Conservation (phyloP, 2,888 invertebrate genomes). For the Syritta pipiens region DNA sequence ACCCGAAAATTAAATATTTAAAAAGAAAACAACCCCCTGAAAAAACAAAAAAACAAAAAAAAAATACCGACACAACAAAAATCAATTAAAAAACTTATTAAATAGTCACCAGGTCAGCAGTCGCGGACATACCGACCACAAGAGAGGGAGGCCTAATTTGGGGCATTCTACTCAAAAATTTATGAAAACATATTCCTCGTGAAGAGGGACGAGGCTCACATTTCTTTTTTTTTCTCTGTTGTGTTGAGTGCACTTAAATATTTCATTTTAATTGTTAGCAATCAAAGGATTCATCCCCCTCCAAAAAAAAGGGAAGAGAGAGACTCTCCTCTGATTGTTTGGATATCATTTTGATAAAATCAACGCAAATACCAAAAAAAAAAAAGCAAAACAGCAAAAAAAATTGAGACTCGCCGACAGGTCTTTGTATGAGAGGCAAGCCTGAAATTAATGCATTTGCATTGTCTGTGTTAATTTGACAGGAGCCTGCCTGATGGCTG, state of each 20-base stretch:
- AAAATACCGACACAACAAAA: constrained; percentile 18
- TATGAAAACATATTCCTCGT: constrained; percentile 41
- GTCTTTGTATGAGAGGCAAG: constrained; percentile 26
- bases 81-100: constrained; percentile 49
- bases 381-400: background rate
- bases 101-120: constrained; percentile 52
- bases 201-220: no score
- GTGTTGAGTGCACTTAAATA: constrained; percentile 50
- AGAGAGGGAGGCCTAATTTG: constrained; percentile 25
- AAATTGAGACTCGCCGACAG: background rate
- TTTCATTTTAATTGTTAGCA: constrained; percentile 68
- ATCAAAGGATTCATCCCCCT: constrained; percentile 50
- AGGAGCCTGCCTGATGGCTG: constrained; percentile 32
- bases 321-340: constrained; percentile 33
- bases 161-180: constrained; percentile 42
- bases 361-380: constrained; percentile 36
- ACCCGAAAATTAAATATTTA: constrained; percentile 21
- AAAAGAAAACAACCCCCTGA: background rate
- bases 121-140: background rate
- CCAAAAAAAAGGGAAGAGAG: background rate
- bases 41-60: background rate
- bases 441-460: constrained; percentile 47
- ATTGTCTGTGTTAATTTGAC: constrained; percentile 62
- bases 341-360: constrained; percentile 59
- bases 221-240: no score